Conservation (phyloP, 2,797 vertebrate genomes). For the Paguma larvata region DNA sequence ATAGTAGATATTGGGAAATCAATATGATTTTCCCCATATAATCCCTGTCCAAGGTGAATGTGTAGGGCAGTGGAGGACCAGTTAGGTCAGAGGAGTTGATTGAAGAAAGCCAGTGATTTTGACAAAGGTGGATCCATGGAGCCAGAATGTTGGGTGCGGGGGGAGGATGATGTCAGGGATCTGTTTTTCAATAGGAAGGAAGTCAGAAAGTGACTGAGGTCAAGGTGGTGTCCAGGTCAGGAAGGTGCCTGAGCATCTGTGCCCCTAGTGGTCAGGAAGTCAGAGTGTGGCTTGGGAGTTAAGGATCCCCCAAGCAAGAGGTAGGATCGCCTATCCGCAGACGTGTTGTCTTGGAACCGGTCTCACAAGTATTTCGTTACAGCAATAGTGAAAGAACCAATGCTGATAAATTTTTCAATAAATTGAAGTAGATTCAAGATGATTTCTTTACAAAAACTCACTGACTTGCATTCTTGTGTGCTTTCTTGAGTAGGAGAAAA, state of each 20-base stretch:
- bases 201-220: not conserved
- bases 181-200: not conserved
- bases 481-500: not conserved
- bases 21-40: not conserved
- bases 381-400: not conserved
- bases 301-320: not conserved
- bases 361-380: not conserved
- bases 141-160: accelerated
- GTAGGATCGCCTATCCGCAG: not conserved
- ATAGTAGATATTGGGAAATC: not conserved
- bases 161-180: not conserved
- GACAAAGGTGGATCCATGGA: not conserved
- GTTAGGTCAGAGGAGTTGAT: not conserved
- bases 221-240: not conserved
- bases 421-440: not conserved
- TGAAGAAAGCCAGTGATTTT: not conserved
- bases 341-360: not conserved
- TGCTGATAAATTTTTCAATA: not conserved
- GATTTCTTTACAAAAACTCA: not conserved
- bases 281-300: not conserved
- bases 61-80: not conserved
- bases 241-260: not conserved
- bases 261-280: not conserved
- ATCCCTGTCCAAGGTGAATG: not conserved
- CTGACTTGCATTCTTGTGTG: not conserved